Evolutionary conservation across 2,113 vertebrate species (phyloP), one percentile per base, ranked within the genome.

Genomic region (Sylvilagus bachmani): DNA sequence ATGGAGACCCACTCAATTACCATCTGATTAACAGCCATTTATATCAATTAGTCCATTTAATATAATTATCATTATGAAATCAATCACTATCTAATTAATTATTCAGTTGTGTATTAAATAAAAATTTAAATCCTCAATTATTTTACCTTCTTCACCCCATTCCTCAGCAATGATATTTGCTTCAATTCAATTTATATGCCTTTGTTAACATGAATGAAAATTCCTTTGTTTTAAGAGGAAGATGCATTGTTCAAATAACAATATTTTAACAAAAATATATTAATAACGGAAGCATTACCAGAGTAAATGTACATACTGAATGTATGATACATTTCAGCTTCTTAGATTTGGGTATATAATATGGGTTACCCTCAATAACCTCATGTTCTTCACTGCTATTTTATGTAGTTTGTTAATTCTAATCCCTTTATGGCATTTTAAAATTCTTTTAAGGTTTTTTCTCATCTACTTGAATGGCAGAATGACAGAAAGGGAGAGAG

Each of bases 331-430:
- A 58, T 62, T 80, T 92, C 2, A 61, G 49, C 10, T 36, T 71
- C 55, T 87, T 87, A 84, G 11, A 36, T 70, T 88, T 75, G 49
- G 90, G 80, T 79, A 79, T 69, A 70, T 77, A 17, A 9, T 73
- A 0, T 27, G 10, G 53, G 13, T 69, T 83, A 74, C 53, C 13
- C 64, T 82, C 12, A 36, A 2, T 78, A 22, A 9, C 24, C 25
- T 83, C 12, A 53, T 11, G 17, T 25, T 83, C n/a, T 78, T 82
- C 11, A 67, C n/a, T 25, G 61, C 17, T 49, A 53, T 36, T 70
- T 33, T 17, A 44, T 55, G 7, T 61, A 31, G 29, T 33, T 33
- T 70, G 33, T 5, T 33, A 81, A 70, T 31, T 55, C 6, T 21
- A 1, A 1, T 85, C 13, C 44, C 64, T 33, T 4, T 2, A 14